Conservation (phyloP, 2,888 invertebrate genomes). For the Meteorus colon region DNA sequence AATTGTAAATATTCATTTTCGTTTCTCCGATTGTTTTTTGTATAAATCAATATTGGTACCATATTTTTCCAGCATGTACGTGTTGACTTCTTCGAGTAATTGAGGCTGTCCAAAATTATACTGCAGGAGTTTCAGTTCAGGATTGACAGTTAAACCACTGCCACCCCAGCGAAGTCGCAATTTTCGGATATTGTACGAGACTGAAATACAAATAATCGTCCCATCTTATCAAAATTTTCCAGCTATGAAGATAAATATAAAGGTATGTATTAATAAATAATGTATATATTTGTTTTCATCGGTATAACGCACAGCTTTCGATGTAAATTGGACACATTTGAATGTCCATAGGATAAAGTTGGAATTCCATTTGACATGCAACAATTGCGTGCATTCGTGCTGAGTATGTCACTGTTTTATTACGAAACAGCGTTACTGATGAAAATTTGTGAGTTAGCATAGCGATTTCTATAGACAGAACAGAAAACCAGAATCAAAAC, state of each 20-base stretch:
- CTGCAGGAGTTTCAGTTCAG: constrained; percentile 85
- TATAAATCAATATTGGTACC: constrained; percentile 72
- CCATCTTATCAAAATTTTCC: constrained; percentile 25
- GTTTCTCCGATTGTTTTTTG: background rate
- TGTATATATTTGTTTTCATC: constrained; percentile 11
- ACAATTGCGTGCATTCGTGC: constrained; percentile 90
- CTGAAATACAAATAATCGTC: constrained; percentile 71
- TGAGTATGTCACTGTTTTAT: constrained; percentile 86
- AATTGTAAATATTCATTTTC: constrained; percentile 43
- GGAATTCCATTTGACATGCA: constrained; percentile 91
- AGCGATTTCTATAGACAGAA: constrained; percentile 81
- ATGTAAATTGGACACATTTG: constrained; percentile 89
- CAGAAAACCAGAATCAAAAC: background rate
- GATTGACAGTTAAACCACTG: constrained; percentile 84
- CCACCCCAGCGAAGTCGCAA: constrained; percentile 84
- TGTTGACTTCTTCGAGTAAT: constrained; percentile 82
- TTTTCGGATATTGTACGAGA: constrained; percentile 86
- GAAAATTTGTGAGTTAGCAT: constrained; percentile 87
- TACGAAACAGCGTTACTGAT: constrained; percentile 85
- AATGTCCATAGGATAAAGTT: constrained; percentile 89
- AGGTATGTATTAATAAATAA: background rate
- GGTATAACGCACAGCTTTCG: constrained; percentile 83
- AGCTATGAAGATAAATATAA: constrained; percentile 1
- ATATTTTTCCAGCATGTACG: constrained; percentile 85
- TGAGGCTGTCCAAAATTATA: constrained; percentile 85